These are phyloP conservation scores for Nomada lathburiana DNA, from an alignment of 2,888 invertebrate species.

Conservation along the genomic window DNA sequence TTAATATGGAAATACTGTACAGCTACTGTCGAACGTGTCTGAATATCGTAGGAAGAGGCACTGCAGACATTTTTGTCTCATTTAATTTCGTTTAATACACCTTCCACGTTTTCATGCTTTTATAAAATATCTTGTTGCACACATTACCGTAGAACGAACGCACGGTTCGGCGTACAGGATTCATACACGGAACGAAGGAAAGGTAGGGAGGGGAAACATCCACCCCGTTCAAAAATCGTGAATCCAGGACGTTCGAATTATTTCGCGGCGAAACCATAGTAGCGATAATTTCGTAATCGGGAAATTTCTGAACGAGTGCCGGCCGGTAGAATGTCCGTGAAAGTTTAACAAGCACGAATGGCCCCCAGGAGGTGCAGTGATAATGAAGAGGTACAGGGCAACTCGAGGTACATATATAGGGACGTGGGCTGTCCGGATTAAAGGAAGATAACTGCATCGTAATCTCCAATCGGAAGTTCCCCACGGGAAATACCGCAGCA, in stretches of 20 bases:
- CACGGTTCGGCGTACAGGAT: no score
- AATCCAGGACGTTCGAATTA: neutral
- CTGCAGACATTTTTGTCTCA: no score
- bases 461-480: slow-evolving; percentile 73
- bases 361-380: slow-evolving; percentile 65
- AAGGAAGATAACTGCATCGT: slow-evolving; percentile 76
- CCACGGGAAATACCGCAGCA: slow-evolving; percentile 71
- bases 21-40: neutral
- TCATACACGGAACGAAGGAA: no score
- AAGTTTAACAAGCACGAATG: slow-evolving; percentile 70
- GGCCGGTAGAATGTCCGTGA: slow-evolving; percentile 55
- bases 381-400: slow-evolving; percentile 64
- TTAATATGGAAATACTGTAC: neutral
- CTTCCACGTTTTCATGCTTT: no score
- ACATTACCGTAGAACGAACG: no score
- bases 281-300: slow-evolving; percentile 47
- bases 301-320: slow-evolving; percentile 57
- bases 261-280: neutral
- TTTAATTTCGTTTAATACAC: no score
- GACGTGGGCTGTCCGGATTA: slow-evolving; percentile 61
- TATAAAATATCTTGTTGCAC: no score
- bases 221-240: neutral
- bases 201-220: no score
- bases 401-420: slow-evolving; percentile 14
- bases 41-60: no score